Evolutionary conservation across 2,888 invertebrate genomes (phyloP).

Genomic region (Acanthacorydalis orientalis): DNA sequence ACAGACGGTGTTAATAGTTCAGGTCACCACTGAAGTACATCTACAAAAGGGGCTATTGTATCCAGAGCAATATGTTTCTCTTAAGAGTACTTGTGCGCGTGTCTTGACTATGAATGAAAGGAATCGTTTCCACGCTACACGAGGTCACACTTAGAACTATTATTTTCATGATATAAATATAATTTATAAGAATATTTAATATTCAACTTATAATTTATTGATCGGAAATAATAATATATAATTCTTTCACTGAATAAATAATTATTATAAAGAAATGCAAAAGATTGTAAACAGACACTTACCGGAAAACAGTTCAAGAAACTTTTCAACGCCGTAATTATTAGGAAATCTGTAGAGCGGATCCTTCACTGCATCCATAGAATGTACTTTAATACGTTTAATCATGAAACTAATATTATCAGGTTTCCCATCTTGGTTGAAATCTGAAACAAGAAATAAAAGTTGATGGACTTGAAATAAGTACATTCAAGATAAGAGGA

Average conservation of each 20-base stretch:
- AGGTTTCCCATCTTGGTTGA: constrained; percentile 79
- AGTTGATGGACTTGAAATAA: too few relatives aligned
- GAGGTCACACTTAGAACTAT: too few relatives aligned
- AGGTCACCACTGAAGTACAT: too few relatives aligned
- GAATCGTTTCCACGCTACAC: not conserved
- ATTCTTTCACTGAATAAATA: not conserved
- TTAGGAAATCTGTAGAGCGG: constrained; percentile 78
- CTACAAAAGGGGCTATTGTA: not conserved
- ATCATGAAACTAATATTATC: constrained; percentile 94
- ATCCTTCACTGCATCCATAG: constrained; percentile 67
- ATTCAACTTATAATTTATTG: not conserved
- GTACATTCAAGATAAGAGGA: too few relatives aligned
- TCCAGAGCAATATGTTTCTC: not conserved
- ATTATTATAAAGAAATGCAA: not conserved
- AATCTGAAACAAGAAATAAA: constrained; percentile 42
- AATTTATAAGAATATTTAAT: not conserved
- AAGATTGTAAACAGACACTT: constrained; percentile 20
- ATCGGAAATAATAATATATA: not conserved
- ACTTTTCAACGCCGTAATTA: constrained; percentile 97
- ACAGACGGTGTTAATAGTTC: too few relatives aligned
- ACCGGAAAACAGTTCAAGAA: constrained; percentile 93
- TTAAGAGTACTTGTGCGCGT: not conserved
- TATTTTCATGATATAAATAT: too few relatives aligned
- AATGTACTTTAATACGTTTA: constrained; percentile 87
- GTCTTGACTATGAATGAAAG: too few relatives aligned